These are phyloP conservation scores for Stictocephala bisonia DNA, from an alignment of 2,888 invertebrate genomes.

Conservation along the genomic window DNA sequence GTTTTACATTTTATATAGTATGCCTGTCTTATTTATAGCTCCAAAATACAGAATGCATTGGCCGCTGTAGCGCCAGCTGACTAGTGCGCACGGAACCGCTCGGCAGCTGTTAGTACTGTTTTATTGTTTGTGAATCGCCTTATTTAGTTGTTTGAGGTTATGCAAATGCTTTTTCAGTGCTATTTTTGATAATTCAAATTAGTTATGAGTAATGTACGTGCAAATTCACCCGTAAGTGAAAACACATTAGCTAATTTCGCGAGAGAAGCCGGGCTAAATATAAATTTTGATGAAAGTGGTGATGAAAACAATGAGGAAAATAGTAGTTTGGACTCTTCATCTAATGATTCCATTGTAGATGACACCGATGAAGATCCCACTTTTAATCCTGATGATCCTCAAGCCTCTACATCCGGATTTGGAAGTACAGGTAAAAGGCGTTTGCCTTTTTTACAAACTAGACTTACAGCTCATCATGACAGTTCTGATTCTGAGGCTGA, in stretches of 20 bases:
- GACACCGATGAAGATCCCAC: slow-evolving; percentile 26
- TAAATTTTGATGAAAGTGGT: slow-evolving; percentile 22
- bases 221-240: slow-evolving; percentile 31
- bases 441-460: not conserved
- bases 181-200: no score
- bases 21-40: no score
- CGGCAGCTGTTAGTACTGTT: no score
- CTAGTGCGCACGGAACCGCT: no score
- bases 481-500: not conserved
- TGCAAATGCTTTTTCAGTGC: no score
- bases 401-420: not conserved
- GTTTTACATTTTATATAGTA: no score
- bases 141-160: no score
- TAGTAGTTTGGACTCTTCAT: not conserved
- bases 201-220: not conserved
- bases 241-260: slow-evolving; percentile 35
- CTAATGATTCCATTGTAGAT: slow-evolving; percentile 1
- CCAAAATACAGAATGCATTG: no score
- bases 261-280: slow-evolving; percentile 22
- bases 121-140: no score
- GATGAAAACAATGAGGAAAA: not conserved
- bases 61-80: no score
- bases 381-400: slow-evolving; percentile 19
- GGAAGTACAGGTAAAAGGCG: not conserved
- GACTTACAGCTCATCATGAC: not conserved